A percentile compares a stretch with the other conserved stretches of the same genome.
Evolutionary conservation across 1,140 invertebrate genomes (phyloP).

Genomic region (Drosophila rhopaloa): DNA sequence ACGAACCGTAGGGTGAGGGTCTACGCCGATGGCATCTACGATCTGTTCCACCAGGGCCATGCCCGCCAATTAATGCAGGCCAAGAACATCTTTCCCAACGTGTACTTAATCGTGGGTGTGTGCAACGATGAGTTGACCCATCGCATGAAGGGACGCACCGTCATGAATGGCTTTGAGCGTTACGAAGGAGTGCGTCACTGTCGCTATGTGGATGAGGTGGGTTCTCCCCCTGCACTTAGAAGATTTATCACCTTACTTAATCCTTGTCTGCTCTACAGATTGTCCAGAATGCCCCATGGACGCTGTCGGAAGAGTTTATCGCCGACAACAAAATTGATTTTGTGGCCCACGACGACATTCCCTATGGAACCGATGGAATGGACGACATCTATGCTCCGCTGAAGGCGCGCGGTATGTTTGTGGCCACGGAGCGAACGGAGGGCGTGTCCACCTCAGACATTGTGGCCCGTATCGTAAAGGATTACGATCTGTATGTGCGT

Average conservation of each 20-base stretch:
- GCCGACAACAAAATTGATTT: constrained; percentile 99
- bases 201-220: constrained; percentile 98
- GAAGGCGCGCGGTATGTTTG: constrained; percentile 98
- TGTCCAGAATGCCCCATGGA: constrained; percentile 97
- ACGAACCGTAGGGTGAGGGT: constrained; percentile 93
- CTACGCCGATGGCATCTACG: constrained; percentile 99
- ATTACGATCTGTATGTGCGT: constrained; percentile 99
- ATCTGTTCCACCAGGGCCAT: constrained; percentile 98
- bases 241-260: neutral
- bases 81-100: constrained; percentile 98
- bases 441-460: constrained; percentile 99
- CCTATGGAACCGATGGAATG: constrained; percentile 94
- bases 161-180: constrained; percentile 98
- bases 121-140: constrained; percentile 96
- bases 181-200: constrained; percentile 99
- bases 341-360: constrained; percentile 99
- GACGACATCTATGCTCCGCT: constrained; percentile 96
- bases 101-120: constrained; percentile 99
- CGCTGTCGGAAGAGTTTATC: constrained; percentile 96
- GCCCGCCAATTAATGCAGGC: constrained; percentile 99
- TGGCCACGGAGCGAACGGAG: constrained; percentile 97
- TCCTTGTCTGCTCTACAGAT: constrained; percentile 85
- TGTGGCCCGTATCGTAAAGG: constrained; percentile 98
- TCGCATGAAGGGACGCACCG: constrained; percentile 97
- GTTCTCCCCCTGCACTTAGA: neutral